These are phyloP conservation scores for Zosterops lateralis DNA, from an alignment of 2,113 vertebrate genomes.

Conservation along the genomic window DNA sequence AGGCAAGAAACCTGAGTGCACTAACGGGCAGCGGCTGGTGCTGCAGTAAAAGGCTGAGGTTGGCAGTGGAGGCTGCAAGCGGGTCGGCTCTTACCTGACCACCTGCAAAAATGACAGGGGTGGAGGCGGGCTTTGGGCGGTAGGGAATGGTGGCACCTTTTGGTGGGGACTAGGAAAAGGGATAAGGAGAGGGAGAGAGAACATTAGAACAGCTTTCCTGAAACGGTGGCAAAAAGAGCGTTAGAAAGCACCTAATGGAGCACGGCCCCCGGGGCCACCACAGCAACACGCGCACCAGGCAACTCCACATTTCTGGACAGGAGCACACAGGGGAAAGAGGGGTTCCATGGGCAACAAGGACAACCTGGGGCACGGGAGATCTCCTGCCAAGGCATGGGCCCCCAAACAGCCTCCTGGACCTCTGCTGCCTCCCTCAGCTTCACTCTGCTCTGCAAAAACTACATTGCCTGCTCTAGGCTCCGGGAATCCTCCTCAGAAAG, in stretches of 20 bases:
- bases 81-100: conserved; percentile 98
- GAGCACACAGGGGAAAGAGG: neutral
- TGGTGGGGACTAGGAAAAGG: conserved; percentile 93
- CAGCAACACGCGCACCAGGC: neutral
- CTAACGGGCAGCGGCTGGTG: conserved; percentile 99
- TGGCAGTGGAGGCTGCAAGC: conserved; percentile 90
- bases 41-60: conserved; percentile 92
- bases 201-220: conserved; percentile 78
- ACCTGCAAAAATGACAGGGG: conserved; percentile 99
- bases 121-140: conserved; percentile 98
- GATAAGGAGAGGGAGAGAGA: conserved; percentile 84
- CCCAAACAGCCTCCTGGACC: accelerated
- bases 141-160: conserved; percentile 99
- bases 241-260: conserved; percentile 52
- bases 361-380: neutral
- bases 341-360: neutral
- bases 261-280: conserved; percentile 22
- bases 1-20: conserved; percentile 96
- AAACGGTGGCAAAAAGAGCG: conserved; percentile 52
- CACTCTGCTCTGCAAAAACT: accelerated
- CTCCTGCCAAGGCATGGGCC: neutral
- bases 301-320: conserved; percentile 12
- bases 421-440: neutral
- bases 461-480: accelerated
- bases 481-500: accelerated